Conservation (phyloP, 2,888 invertebrate genomes). For the Eupithecia inturbata region DNA sequence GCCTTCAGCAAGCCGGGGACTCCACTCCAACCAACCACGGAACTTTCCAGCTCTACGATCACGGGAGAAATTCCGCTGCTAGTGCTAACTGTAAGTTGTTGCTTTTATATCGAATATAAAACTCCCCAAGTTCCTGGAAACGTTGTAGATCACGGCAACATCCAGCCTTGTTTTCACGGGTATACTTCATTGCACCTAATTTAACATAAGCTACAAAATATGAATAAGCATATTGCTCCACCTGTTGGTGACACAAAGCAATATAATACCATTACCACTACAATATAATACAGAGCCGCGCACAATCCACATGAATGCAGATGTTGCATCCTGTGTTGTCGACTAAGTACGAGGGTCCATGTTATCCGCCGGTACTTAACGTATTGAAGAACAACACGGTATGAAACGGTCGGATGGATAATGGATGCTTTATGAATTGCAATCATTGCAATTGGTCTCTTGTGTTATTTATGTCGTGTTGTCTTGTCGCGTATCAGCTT, state of each 20-base stretch:
- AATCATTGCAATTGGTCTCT: neutral
- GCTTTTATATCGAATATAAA: neutral
- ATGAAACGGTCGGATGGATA: neutral
- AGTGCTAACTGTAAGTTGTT: conserved; percentile 67
- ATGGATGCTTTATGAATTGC: neutral
- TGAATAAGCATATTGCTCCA: neutral
- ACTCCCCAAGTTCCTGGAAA: neutral
- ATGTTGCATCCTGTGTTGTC: conserved; percentile 7
- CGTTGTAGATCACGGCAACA: neutral
- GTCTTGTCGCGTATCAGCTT: neutral
- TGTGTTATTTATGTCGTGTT: neutral
- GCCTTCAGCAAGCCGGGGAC: conserved; percentile 62
- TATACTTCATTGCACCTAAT: neutral
- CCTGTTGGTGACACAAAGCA: neutral
- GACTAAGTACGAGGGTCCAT: neutral
- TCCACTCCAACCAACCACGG: conserved; percentile 75
- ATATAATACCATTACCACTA: too few relatives aligned
- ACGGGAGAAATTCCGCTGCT: conserved; percentile 61
- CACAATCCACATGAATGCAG: conserved; percentile 9
- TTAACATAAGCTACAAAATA: too few relatives aligned
- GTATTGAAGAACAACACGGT: neutral
- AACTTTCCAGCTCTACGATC: conserved; percentile 77
- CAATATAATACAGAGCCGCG: neutral
- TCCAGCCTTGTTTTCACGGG: neutral
- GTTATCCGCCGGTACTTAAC: neutral